Evolutionary conservation across 2,113 vertebrate species (phyloP).

Genomic region (Prochilodus magdalenae): DNA sequence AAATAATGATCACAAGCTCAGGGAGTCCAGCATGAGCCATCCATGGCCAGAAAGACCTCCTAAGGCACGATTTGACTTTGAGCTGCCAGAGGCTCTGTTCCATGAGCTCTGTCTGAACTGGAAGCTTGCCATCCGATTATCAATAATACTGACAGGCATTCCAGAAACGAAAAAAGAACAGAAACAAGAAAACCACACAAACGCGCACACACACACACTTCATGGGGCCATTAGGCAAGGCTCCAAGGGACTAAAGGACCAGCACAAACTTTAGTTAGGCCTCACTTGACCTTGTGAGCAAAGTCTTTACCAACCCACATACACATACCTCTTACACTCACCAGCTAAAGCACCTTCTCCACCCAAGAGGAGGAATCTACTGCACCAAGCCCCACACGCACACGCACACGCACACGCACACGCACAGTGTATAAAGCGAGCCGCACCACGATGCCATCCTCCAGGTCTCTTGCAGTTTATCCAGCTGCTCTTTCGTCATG

Average conservation of each 20-base stretch:
- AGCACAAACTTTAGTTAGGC: not conserved
- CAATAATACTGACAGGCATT: slow-evolving; percentile 43
- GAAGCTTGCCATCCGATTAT: slow-evolving; percentile 49
- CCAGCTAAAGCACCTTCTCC: not conserved
- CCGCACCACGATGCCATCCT: not conserved
- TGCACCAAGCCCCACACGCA: too few relatives aligned
- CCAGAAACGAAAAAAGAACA: not conserved
- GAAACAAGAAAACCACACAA: not conserved
- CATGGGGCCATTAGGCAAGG: slow-evolving; percentile 29
- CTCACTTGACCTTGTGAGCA: not conserved
- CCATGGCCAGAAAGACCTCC: slow-evolving; percentile 23
- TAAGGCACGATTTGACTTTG: not conserved
- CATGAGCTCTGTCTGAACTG: slow-evolving; percentile 24
- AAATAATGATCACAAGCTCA: slow-evolving; percentile 38
- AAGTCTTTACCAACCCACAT: not conserved
- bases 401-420: too few relatives aligned
- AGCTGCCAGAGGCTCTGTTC: slow-evolving; percentile 32
- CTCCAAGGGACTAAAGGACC: slow-evolving; percentile 29
- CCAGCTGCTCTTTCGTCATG: not conserved
- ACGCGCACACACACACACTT: too few relatives aligned
- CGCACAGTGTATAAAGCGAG: not conserved
- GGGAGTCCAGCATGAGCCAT: slow-evolving; percentile 18
- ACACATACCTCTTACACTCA: not conserved
- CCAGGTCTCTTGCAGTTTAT: not conserved
- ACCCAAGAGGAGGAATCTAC: not conserved